A percentile compares a stretch with the other conserved stretches of the same genome.
phyloP scores from a whole-genome alignment of 2,113 vertebrate genomes.

The Vulpes ferrilata region DNA sequence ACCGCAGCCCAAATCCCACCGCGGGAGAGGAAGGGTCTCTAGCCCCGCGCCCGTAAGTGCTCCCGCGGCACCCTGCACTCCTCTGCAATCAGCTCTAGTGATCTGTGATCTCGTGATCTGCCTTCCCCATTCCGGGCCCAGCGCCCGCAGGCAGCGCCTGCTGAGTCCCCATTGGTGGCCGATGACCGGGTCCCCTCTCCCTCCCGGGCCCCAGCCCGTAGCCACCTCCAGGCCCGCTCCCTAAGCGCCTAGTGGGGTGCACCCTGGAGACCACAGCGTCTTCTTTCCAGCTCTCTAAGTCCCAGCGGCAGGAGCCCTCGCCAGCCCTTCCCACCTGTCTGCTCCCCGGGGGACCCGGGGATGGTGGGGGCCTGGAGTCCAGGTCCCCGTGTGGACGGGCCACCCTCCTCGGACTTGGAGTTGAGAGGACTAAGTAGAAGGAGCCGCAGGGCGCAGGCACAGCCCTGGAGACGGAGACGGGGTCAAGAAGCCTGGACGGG shows the following conservation, averaged over 20 bases:
- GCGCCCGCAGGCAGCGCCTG: too few relatives aligned
- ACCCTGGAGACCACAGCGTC: neutral
- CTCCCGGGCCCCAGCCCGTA: neutral
- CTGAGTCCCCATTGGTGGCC: too few relatives aligned
- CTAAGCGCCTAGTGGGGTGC: neutral
- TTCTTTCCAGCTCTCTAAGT: neutral
- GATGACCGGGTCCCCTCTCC: neutral
- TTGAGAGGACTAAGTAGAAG: neutral
- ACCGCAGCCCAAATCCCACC: too few relatives aligned
- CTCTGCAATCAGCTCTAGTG: too few relatives aligned
- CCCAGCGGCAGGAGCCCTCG: neutral
- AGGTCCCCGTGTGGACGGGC: neutral
- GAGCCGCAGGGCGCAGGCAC: neutral
- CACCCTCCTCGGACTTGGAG: neutral
- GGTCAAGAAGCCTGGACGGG: neutral
- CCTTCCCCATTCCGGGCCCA: too few relatives aligned
- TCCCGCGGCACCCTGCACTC: too few relatives aligned
- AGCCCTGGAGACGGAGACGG: neutral
- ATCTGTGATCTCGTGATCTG: too few relatives aligned
- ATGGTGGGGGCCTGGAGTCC: neutral
- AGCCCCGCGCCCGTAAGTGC: too few relatives aligned
- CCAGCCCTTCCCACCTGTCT: too few relatives aligned
- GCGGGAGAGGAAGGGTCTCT: too few relatives aligned
- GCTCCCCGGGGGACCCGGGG: neutral
- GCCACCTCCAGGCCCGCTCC: neutral